Percentiles rank a stretch among this genome's conserved stretches.
These are phyloP conservation scores for Pecten maximus DNA, from an alignment of 2,888 invertebrate genomes.

Conservation along the genomic window DNA sequence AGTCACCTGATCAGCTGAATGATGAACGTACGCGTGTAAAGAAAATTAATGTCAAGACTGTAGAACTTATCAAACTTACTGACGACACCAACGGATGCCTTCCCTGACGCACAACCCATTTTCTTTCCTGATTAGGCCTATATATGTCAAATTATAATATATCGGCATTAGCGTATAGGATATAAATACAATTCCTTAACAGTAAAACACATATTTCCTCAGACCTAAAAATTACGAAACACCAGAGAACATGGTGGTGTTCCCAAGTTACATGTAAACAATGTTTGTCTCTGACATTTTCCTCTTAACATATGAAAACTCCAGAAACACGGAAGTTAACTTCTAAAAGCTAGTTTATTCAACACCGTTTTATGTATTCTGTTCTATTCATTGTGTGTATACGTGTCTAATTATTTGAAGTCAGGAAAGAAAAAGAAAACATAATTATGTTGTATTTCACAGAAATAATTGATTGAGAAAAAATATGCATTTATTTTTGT, in stretches of 20 bases:
- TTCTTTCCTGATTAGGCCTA: background rate
- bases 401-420: too few relatives aligned
- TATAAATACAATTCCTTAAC: background rate
- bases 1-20: too few relatives aligned
- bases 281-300: background rate
- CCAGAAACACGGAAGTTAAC: background rate
- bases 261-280: conserved; percentile 29
- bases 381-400: too few relatives aligned
- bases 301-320: background rate
- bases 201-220: background rate
- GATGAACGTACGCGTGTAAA: too few relatives aligned
- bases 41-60: too few relatives aligned
- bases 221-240: background rate
- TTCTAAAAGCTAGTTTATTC: background rate
- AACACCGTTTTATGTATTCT: background rate
- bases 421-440: too few relatives aligned
- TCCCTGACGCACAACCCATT: background rate
- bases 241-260: background rate
- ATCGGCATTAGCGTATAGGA: background rate
- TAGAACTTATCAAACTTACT: too few relatives aligned
- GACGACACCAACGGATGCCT: background rate
- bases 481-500: too few relatives aligned
- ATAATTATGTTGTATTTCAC: too few relatives aligned
- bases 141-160: background rate
- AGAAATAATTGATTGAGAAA: too few relatives aligned